phyloP scores from a whole-genome alignment of 1,140 invertebrate species.

The Pissodes strobi region DNA sequence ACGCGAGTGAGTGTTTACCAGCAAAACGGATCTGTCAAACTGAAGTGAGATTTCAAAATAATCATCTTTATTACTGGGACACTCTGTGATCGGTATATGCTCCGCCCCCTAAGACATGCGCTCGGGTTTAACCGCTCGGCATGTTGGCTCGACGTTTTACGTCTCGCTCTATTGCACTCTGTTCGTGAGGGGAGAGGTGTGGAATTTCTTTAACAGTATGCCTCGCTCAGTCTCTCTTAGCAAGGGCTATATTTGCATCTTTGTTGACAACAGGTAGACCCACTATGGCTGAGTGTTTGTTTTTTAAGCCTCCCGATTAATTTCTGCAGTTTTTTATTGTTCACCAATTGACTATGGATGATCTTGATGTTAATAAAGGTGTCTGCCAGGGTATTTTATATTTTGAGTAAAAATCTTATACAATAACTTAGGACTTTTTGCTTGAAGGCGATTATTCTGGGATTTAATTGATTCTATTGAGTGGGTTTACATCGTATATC shows the following conservation, averaged over 20 bases:
- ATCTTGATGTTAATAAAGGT: slow-evolving; percentile 13
- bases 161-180: slow-evolving; percentile 7
- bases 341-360: neutral
- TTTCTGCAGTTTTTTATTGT: slow-evolving; percentile 1
- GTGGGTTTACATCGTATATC: neutral
- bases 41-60: slow-evolving; percentile 59
- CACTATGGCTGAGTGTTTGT: slow-evolving; percentile 28
- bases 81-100: slow-evolving; percentile 38
- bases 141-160: neutral
- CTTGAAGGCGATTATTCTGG: neutral
- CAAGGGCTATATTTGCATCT: neutral
- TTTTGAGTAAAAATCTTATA: too few relatives aligned
- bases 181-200: neutral
- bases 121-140: slow-evolving; percentile 8
- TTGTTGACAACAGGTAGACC: neutral
- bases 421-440: neutral
- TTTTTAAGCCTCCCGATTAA: slow-evolving; percentile 16
- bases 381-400: neutral
- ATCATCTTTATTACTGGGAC: slow-evolving; percentile 56
- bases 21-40: slow-evolving; percentile 56
- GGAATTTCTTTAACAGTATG: too few relatives aligned
- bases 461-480: neutral
- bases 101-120: slow-evolving; percentile 47
- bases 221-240: neutral
- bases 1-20: slow-evolving; percentile 52